Percentiles rank a stretch among this genome's conserved stretches.
Evolutionary conservation across 2,113 vertebrate genomes (phyloP).

Genomic region (Pogonocichla stellata): DNA sequence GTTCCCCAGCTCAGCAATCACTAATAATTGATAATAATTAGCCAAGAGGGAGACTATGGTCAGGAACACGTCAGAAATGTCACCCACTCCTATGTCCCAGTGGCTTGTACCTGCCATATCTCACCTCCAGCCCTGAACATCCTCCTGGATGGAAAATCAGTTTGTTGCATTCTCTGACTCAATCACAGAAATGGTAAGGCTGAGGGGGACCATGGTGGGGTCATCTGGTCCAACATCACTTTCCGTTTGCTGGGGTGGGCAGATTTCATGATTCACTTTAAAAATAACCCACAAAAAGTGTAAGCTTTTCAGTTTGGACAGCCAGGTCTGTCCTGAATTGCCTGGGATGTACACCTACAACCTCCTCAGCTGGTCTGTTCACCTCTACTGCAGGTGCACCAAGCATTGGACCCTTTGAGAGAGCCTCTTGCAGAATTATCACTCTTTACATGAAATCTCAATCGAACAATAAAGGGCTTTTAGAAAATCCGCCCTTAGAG

Average conservation of each 20-base stretch:
- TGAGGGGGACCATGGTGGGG: background rate
- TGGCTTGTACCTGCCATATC: fast-evolving
- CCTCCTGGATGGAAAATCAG: background rate
- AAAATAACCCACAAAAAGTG: background rate
- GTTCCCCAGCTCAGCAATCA: background rate
- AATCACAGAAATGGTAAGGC: background rate
- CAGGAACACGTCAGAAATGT: background rate
- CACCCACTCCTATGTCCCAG: no score
- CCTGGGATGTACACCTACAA: background rate
- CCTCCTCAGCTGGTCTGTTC: background rate
- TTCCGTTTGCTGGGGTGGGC: background rate
- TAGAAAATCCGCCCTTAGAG: background rate
- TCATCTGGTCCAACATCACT: background rate
- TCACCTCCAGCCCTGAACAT: background rate
- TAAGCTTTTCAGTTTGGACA: background rate
- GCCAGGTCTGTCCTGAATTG: background rate
- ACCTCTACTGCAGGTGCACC: background rate
- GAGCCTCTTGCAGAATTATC: background rate
- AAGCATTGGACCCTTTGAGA: background rate
- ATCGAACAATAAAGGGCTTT: background rate
- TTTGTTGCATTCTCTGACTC: background rate
- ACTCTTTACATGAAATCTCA: background rate
- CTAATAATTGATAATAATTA: background rate
- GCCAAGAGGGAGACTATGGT: background rate
- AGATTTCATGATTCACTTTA: background rate